Base-by-base conservation (phyloP, 2,797 vertebrate species). In the Spinibarbus caldwelli region DNA sequence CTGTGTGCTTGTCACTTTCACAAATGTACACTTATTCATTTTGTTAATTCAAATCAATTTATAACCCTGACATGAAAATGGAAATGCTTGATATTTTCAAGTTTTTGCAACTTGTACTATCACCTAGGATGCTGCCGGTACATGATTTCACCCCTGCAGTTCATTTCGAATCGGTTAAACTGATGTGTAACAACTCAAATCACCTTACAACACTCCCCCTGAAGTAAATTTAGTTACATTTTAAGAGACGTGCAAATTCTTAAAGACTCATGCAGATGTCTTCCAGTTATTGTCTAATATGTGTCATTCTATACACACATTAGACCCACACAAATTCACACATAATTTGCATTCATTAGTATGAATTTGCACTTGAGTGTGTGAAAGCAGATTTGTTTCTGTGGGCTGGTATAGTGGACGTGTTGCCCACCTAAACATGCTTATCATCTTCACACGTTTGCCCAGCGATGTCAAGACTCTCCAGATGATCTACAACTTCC, bases 381-480 rank as follows among this genome's bases (percentile, higher is more conserved):
- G 38, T 41, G 38, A 41, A 41, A 41, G 41, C 57, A 12, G 52
- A 36, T 64, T 64, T 75, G 12, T 47, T 73, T 64, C 70, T 62
- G 23, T 82, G 36, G 47, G 49, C 80, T 54, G 31, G 21, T 68
- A 54, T n/a, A 38, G 21, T 83, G 38, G 12, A 49, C 15, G 14
- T 47, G 41, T 75, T 83, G 10, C 29, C 41, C 29, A 75, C 54
- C 54, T 47, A 12, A 38, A 43, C 19, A 80, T 26, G 64, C 64
- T 36, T 11, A 36, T n/a, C 15, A 82, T 84, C 10, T 67, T 84
- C 59, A 77, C n/a, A 41, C 11, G 4, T 67, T 52, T 84, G 26
- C 38, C 17, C 21, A 73, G 41, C 67, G n/a, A 3, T 41, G 41
- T 41, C 41, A 43, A 23, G 26, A 41, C 15, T 29, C 47, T 71